Base-by-base conservation (phyloP, 2,888 invertebrate species). In the Ormyrus labotus region DNA sequence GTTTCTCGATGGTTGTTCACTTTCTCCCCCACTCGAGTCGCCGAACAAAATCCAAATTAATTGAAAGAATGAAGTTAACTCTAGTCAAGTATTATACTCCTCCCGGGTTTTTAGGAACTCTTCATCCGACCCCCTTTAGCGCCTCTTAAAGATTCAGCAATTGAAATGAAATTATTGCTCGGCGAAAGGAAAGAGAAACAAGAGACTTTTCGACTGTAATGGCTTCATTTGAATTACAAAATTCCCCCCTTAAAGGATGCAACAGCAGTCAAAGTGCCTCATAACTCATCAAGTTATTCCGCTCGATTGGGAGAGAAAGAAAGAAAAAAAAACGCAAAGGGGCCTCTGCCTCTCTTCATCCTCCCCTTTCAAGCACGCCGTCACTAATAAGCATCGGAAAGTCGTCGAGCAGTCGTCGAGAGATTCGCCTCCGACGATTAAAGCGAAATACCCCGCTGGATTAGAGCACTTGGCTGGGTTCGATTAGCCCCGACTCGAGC, bases 161-260 rank as follows among this genome's bases (percentile, higher is more conserved):
- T 9, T 74, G 8, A 48, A 74, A 50, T 48, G 50, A 64, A 34
- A 58, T 58, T 58, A 74, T 53, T 10, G 47, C 11, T 48, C 10
- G 19, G 5, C 58, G 48, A 64, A 55, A 64, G 45, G 48, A 0
- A 47, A 19, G 58, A 34, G 57, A 50, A 61, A 61, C 58, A 47
- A 45, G 67, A 19, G 71, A 65, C 13, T 63, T 64, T 47, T 65
- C 57, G 57, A 64, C 55, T 57, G 13, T 73, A 73, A 64, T 57
- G 50, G 57, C 58, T 58, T 65, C 57, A 65, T 74, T 65, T 65
- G 57, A 74, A 74, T 73, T 34, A 65, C 58, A 74, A 74, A 65
- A 58, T 53, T 65, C 19, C 34, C 34, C 34, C 34, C 19, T 48
- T 13, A 48, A 45, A 72, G 10, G 47, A 61, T 53, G 45, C 63